Conservation (phyloP, 2,888 invertebrate species). For the Mesorhabditis sp. region DNA sequence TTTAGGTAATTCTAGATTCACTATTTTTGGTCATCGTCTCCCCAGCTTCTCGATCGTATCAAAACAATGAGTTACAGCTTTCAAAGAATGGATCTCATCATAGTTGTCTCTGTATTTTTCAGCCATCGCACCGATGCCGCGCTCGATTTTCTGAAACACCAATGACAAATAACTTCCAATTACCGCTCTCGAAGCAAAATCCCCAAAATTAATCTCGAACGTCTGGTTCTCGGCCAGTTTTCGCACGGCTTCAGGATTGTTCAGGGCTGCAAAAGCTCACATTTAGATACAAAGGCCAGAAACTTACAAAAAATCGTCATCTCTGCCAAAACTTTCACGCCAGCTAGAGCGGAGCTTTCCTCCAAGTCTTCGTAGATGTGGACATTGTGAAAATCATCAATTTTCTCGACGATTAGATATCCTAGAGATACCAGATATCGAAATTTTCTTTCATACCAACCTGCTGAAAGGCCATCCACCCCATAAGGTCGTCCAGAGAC, state of each 20-base stretch:
- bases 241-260: not conserved
- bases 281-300: too few relatives aligned
- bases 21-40: constrained; percentile 4
- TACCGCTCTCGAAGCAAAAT: not conserved
- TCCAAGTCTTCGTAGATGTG: constrained; percentile 1
- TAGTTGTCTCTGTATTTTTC: not conserved
- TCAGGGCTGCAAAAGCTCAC: not conserved
- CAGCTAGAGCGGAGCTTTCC: not conserved
- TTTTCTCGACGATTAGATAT: not conserved
- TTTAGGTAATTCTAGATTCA: not conserved
- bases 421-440: not conserved
- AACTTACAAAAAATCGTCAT: not conserved
- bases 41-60: not conserved
- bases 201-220: not conserved
- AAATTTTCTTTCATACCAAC: not conserved
- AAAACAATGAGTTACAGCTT: not conserved
- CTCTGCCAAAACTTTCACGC: not conserved
- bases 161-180: not conserved
- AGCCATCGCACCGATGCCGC: not conserved
- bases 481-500: not conserved
- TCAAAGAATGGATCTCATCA: not conserved
- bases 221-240: not conserved
- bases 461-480: not conserved
- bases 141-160: not conserved
- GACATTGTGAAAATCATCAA: not conserved